These are phyloP conservation scores for Adelosebastes latens DNA, from an alignment of 2,797 vertebrate genomes.

Conservation along the genomic window DNA sequence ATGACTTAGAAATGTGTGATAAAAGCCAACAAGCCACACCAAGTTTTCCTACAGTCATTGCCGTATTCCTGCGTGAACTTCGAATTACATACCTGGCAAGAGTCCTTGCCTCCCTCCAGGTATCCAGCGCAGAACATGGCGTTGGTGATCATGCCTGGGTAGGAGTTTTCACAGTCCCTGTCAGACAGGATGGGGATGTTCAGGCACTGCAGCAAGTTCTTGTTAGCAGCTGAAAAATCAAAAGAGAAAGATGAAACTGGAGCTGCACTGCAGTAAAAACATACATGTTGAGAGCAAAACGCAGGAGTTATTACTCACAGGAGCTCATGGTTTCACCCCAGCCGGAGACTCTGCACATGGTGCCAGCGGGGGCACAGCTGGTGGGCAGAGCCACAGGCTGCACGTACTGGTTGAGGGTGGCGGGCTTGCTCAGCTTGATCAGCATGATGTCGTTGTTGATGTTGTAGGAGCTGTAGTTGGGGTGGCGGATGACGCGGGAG, in stretches of 20 bases:
- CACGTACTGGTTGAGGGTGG: slow-evolving; percentile 77
- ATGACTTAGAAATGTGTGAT: not conserved
- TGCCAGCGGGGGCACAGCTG: slow-evolving; percentile 78
- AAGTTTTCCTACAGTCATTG: not conserved
- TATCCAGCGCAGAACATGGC: slow-evolving; percentile 80
- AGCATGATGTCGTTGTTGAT: slow-evolving; percentile 90
- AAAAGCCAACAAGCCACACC: not conserved
- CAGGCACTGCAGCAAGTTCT: slow-evolving; percentile 74
- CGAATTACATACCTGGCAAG: slow-evolving; percentile 65
- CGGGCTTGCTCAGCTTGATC: slow-evolving; percentile 84
- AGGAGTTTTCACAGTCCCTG: slow-evolving; percentile 57
- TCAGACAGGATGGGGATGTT: slow-evolving; percentile 72
- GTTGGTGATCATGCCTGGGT: slow-evolving; percentile 71
- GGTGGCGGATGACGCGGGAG: slow-evolving; percentile 79
- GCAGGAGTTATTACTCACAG: slow-evolving; percentile 55
- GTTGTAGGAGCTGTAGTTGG: slow-evolving; percentile 57
- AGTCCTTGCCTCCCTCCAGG: slow-evolving; percentile 79
- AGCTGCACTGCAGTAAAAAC: not conserved
- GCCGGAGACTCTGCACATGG: slow-evolving; percentile 85
- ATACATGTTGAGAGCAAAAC: not conserved
- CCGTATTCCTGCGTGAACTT: not conserved
- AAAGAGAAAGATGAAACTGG: not conserved
- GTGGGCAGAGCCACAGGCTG: slow-evolving; percentile 81
- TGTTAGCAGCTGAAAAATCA: slow-evolving; percentile 42
- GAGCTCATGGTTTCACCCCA: slow-evolving; percentile 87